A percentile compares a stretch with the other conserved stretches of the same genome.
Conservation (phyloP, 2,888 invertebrate species). For the Ypsolopha scabrella region DNA sequence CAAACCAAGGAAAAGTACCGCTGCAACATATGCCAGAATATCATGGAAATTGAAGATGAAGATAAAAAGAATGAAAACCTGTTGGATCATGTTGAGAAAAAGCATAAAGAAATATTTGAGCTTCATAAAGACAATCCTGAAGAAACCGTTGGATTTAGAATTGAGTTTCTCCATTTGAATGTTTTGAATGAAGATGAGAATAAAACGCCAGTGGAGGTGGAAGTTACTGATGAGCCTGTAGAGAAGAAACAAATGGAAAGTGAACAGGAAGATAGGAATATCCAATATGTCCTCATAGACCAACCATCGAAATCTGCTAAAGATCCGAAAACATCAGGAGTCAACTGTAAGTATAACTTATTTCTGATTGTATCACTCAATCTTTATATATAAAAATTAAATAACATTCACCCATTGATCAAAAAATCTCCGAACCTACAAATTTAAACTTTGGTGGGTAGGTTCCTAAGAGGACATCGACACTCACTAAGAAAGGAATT, state of each 20-base stretch:
- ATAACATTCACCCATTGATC: no score
- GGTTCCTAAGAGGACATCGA: no score
- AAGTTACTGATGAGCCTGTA: neutral
- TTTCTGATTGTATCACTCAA: neutral
- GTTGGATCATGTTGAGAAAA: constrained; percentile 31
- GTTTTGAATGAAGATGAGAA: neutral
- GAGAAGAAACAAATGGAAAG: neutral
- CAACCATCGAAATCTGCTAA: neutral
- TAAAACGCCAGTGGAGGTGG: neutral
- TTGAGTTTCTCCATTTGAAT: constrained; percentile 45
- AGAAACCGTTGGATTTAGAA: constrained; percentile 45
- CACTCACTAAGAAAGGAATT: no score
- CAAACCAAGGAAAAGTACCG: constrained; percentile 21
- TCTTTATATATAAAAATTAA: no score
- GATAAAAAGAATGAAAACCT: constrained; percentile 29
- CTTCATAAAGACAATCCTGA: constrained; percentile 50
- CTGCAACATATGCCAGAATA: constrained; percentile 46
- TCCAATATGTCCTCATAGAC: neutral
- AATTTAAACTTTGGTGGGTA: no score
- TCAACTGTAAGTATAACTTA: neutral
- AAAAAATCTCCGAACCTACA: no score
- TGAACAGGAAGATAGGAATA: neutral
- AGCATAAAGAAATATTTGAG: constrained; percentile 44
- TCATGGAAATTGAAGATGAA: constrained; percentile 22
- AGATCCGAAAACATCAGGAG: neutral